Conservation (phyloP, 2,797 vertebrate genomes). For the Aplochiton taeniatus region DNA sequence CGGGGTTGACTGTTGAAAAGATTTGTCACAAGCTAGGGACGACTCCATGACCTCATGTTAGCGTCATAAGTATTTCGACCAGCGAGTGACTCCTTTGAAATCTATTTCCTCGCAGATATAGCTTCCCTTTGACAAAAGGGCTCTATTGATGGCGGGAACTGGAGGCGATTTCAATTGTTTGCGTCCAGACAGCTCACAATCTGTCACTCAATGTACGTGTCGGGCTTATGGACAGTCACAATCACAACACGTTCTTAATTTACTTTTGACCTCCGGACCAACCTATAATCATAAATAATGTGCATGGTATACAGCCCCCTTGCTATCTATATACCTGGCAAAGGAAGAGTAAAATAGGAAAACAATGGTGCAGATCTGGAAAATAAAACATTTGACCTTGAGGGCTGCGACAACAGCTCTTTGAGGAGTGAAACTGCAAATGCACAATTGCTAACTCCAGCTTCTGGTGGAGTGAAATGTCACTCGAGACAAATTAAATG, state of each 20-base stretch:
- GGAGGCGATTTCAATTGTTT: constrained; percentile 55
- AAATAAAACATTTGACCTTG: constrained; percentile 59
- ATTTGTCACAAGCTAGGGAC: constrained; percentile 1
- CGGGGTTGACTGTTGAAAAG: background rate
- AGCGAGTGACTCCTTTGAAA: constrained; percentile 47
- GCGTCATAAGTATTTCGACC: constrained; percentile 47
- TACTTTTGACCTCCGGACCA: constrained; percentile 63
- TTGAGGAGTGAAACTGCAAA: constrained; percentile 21
- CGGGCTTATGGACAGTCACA: constrained; percentile 70
- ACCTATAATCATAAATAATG: constrained; percentile 72
- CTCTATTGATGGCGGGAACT: constrained; percentile 52
- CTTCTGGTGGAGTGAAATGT: background rate
- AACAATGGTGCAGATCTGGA: constrained; percentile 44
- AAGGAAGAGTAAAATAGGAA: constrained; percentile 40
- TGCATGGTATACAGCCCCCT: constrained; percentile 52
- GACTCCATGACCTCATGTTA: constrained; percentile 43
- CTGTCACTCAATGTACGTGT: constrained; percentile 43
- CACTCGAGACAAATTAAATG: too few relatives aligned
- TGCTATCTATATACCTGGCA: constrained; percentile 57
- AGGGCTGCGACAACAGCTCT: constrained; percentile 37
- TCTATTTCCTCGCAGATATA: constrained; percentile 41
- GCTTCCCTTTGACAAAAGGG: constrained; percentile 43
- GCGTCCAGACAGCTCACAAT: constrained; percentile 52
- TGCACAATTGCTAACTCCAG: constrained; percentile 33
- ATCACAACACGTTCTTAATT: constrained; percentile 73